These are phyloP conservation scores for Caenorhabditis briggsae DNA, from an alignment of 1,140 invertebrate genomes.

Conservation along the genomic window DNA sequence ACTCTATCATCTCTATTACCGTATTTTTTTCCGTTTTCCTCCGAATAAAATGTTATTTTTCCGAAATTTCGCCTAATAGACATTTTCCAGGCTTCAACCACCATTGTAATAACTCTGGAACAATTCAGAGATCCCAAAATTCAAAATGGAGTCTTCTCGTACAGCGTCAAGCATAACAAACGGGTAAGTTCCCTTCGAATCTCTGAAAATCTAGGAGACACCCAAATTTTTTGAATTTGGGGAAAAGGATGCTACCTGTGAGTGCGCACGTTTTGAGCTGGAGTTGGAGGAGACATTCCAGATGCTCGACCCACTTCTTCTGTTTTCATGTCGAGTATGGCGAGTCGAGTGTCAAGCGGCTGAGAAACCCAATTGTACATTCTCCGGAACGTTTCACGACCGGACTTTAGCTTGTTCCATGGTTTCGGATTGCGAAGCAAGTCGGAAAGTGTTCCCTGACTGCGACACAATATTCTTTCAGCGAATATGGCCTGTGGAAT, in stretches of 20 bases:
- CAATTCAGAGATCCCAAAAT: neutral
- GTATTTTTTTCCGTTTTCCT: neutral
- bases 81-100: neutral
- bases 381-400: slow-evolving; percentile 77
- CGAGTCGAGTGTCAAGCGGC: slow-evolving; percentile 73
- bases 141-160: slow-evolving; percentile 14
- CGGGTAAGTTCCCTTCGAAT: neutral
- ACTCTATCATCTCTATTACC: too few species aligned
- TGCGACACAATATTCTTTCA: slow-evolving; percentile 76
- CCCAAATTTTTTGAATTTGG: too few species aligned
- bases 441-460: slow-evolving; percentile 78
- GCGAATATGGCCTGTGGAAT: slow-evolving; percentile 78
- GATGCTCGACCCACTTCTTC: slow-evolving; percentile 23
- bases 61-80: neutral
- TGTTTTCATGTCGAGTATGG: slow-evolving; percentile 76
- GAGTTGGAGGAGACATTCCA: slow-evolving; percentile 73
- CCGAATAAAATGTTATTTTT: neutral
- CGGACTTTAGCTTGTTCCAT: slow-evolving; percentile 78
- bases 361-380: slow-evolving; percentile 78
- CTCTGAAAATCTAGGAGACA: too few species aligned
- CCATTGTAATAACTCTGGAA: too few species aligned
- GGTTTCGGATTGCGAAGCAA: slow-evolving; percentile 78
- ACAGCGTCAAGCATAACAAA: neutral
- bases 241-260: slow-evolving; percentile 41
- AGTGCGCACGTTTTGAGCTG: slow-evolving; percentile 75